Percentiles rank a stretch among this genome's conserved stretches.
Conservation (phyloP, 1,140 invertebrate genomes). For the Drosophila willistoni region DNA sequence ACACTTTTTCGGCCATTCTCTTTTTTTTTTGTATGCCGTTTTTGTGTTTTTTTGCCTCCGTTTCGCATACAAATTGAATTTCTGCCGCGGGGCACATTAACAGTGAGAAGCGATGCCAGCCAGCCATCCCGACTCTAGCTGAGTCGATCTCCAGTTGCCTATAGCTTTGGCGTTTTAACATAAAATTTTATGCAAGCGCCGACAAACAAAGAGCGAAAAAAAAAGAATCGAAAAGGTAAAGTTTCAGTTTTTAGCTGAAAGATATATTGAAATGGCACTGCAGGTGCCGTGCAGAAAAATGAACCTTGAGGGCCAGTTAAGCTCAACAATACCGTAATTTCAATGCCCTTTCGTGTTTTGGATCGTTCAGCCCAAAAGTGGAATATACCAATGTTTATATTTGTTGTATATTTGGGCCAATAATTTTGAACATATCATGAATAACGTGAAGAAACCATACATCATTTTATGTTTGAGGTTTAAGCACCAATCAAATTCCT, state of each 20-base stretch:
- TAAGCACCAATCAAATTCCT: too few species aligned
- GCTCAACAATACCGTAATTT: not conserved
- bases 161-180: slow-evolving; percentile 75
- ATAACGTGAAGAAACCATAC: too few species aligned
- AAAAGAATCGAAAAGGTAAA: slow-evolving; percentile 20
- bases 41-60: slow-evolving; percentile 22
- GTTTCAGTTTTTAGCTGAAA: slow-evolving; percentile 9
- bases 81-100: slow-evolving; percentile 79
- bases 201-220: slow-evolving; percentile 32
- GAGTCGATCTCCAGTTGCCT: slow-evolving; percentile 42
- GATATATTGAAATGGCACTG: slow-evolving; percentile 23
- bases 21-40: slow-evolving; percentile 20
- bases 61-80: slow-evolving; percentile 81
- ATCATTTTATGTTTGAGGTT: too few species aligned
- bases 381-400: too few species aligned
- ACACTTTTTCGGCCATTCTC: slow-evolving; percentile 23
- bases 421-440: too few species aligned
- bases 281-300: slow-evolving; percentile 30
- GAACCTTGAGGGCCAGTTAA: not conserved
- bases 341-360: not conserved
- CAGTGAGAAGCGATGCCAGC: slow-evolving; percentile 50
- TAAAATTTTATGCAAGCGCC: slow-evolving; percentile 76
- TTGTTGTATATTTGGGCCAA: too few species aligned
- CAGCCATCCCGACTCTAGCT: slow-evolving; percentile 7
- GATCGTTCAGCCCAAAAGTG: not conserved